Evolutionary conservation across 2,113 vertebrate genomes (phyloP).

Genomic region (Channa argus): DNA sequence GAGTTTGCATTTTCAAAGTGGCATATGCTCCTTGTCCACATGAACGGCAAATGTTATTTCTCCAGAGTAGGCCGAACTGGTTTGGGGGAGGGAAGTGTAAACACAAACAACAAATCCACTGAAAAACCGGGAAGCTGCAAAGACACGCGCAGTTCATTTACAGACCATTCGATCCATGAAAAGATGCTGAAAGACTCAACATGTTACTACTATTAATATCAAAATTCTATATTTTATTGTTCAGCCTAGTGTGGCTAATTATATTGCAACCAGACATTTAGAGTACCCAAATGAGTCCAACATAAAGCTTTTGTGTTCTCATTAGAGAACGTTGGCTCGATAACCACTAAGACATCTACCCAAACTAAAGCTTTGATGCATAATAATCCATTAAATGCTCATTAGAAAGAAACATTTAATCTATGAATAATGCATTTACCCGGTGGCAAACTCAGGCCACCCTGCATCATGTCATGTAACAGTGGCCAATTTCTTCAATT

Average conservation of each 20-base stretch:
- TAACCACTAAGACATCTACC: conserved; percentile 45
- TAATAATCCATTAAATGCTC: conserved; percentile 77
- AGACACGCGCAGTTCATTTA: background rate
- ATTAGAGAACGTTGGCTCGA: conserved; percentile 46
- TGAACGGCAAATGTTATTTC: too few relatives aligned
- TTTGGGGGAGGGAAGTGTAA: too few relatives aligned
- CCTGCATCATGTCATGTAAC: conserved; percentile 25
- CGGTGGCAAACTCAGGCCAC: conserved; percentile 53
- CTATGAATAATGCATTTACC: conserved; percentile 73
- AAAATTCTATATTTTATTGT: background rate
- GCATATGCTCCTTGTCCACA: too few relatives aligned
- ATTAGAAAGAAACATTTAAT: conserved; percentile 69
- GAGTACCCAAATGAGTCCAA: conserved; percentile 9
- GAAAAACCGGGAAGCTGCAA: background rate
- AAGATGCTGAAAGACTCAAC: conserved; percentile 11
- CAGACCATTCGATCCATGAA: background rate
- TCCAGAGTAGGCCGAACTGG: too few relatives aligned
- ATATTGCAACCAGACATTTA: conserved; percentile 14
- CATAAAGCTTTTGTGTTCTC: conserved; percentile 21
- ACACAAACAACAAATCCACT: too few relatives aligned
- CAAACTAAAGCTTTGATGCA: conserved; percentile 58
- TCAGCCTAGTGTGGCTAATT: background rate
- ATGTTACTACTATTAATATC: background rate
- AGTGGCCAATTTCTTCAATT: conserved; percentile 39
- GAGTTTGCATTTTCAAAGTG: too few relatives aligned